These are phyloP conservation scores for Glaucomys volans DNA, from an alignment of 2,113 vertebrate species.

Conservation along the genomic window DNA sequence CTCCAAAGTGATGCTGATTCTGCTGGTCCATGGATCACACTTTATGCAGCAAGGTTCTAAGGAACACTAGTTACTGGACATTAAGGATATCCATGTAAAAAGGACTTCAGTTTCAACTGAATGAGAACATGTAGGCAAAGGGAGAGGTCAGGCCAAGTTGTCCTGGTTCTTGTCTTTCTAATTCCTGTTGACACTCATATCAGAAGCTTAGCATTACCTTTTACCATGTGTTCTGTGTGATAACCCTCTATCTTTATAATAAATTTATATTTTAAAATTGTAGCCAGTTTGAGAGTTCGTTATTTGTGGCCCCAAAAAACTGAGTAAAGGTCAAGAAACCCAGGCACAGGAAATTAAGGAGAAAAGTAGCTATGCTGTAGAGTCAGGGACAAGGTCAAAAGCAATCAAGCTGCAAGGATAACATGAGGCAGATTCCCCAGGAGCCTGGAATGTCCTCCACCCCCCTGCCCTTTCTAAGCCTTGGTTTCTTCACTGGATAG, in stretches of 20 bases:
- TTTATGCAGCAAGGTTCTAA: neutral
- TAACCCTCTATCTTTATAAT: neutral
- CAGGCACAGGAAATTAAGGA: constrained; percentile 8
- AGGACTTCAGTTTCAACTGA: neutral
- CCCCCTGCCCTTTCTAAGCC: neutral
- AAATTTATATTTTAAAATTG: neutral
- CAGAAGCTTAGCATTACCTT: neutral
- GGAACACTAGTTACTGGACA: neutral
- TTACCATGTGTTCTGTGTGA: neutral
- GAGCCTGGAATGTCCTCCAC: neutral
- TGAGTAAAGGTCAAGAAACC: neutral
- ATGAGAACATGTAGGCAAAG: neutral
- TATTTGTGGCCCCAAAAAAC: neutral
- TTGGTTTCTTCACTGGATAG: constrained; percentile 7
- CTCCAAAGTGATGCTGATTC: neutral
- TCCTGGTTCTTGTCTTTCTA: neutral
- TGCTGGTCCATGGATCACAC: neutral
- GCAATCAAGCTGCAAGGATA: neutral
- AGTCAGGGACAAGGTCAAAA: neutral
- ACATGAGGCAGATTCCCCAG: neutral
- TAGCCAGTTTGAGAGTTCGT: constrained; percentile 2
- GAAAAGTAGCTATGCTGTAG: neutral
- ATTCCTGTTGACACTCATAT: neutral
- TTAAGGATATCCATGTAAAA: neutral
- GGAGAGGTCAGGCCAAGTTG: neutral